These are phyloP conservation scores for Monomorium pharaonis DNA, from an alignment of 1,140 invertebrate species.

Conservation along the genomic window DNA sequence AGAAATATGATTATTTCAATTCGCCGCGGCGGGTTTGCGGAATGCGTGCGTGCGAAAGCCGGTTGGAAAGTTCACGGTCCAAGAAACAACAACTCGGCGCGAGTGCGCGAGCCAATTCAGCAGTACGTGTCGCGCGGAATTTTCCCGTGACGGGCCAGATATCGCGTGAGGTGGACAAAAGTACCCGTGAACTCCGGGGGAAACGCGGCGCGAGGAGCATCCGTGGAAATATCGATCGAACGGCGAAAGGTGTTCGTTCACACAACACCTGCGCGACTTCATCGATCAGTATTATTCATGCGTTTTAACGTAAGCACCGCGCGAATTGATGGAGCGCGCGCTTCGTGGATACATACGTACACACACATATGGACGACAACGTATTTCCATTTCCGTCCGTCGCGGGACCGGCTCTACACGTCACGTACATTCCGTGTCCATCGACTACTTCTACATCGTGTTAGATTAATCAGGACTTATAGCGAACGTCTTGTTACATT, in stretches of 20 bases:
- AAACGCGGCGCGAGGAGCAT: background rate
- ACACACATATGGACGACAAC: background rate
- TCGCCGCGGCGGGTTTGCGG: background rate
- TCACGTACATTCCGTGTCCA: background rate
- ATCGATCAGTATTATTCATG: conserved; percentile 53
- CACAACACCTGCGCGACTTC: conserved; percentile 61
- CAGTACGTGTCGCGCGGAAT: background rate
- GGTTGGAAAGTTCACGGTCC: background rate
- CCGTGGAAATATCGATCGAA: conserved; percentile 54
- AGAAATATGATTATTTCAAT: background rate
- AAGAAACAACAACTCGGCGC: background rate
- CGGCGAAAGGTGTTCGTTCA: conserved; percentile 42
- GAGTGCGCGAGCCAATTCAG: background rate
- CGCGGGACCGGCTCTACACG: background rate
- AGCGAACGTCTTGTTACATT: background rate
- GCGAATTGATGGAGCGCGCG: background rate
- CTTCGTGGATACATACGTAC: background rate
- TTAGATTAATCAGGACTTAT: conserved; percentile 25
- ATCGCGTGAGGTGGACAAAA: background rate
- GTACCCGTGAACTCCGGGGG: background rate
- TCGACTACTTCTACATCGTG: background rate
- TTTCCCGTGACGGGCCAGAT: conserved; percentile 4
- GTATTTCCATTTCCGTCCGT: conserved; percentile 11
- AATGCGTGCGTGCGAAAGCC: background rate
- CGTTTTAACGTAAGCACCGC: conserved; percentile 28